phyloP scores from a whole-genome alignment of 2,888 invertebrate genomes.

The Abrostola triplasia region DNA sequence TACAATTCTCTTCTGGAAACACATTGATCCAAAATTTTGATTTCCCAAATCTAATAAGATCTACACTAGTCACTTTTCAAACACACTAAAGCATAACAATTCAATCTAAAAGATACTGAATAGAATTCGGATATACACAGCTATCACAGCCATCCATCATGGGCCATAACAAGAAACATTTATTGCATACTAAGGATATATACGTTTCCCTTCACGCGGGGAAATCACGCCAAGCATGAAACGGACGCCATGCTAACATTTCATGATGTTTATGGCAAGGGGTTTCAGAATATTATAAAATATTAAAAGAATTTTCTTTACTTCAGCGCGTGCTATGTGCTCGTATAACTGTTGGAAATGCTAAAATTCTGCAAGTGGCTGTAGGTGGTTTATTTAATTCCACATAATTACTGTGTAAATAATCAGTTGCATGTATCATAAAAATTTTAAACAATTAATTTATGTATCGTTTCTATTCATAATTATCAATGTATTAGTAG shows the following conservation, averaged over 20 bases:
- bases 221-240: constrained; percentile 15
- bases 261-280: constrained; percentile 7
- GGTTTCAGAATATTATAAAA: constrained; percentile 1
- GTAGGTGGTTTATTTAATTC: not conserved
- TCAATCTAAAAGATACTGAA: too few species aligned
- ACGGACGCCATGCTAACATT: constrained; percentile 16
- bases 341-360: constrained; percentile 14
- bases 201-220: constrained; percentile 19
- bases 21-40: too few species aligned
- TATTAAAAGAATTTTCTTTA: constrained; percentile 18
- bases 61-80: too few species aligned
- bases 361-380: not conserved
- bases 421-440: too few species aligned
- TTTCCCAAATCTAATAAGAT: too few species aligned
- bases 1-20: too few species aligned
- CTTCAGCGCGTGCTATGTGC: constrained; percentile 13
- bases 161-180: constrained; percentile 34
- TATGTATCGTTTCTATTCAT: too few species aligned
- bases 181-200: constrained; percentile 20
- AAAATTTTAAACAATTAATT: too few species aligned
- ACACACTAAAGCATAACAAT: too few species aligned
- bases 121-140: too few species aligned
- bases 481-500: too few species aligned
- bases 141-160: constrained; percentile 9
- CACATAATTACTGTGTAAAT: too few species aligned